These are phyloP conservation scores for Gymnocheta viridis DNA, from an alignment of 2,888 invertebrate species.

Conservation along the genomic window DNA sequence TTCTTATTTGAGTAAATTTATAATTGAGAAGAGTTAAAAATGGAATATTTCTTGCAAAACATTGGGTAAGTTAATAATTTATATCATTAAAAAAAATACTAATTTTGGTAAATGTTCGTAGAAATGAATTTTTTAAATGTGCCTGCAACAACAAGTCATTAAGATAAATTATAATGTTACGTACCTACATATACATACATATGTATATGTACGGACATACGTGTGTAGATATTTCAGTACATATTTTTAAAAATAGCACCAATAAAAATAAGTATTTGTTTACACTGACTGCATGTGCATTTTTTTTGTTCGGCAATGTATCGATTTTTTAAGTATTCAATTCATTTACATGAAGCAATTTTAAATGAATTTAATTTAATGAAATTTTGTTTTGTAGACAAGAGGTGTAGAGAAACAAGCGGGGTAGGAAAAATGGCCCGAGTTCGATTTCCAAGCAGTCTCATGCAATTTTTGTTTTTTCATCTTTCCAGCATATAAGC, in stretches of 20 bases:
- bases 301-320: neutral
- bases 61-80: slow-evolving; percentile 49
- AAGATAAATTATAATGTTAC: neutral
- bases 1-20: neutral
- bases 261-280: slow-evolving; percentile 19
- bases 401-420: too few species aligned
- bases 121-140: neutral
- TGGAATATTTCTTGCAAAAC: slow-evolving; percentile 48
- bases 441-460: too few species aligned
- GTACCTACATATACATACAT: neutral
- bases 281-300: slow-evolving; percentile 22
- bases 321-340: too few species aligned
- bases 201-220: neutral
- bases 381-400: too few species aligned
- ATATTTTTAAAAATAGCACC: slow-evolving; percentile 37
- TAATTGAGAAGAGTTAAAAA: slow-evolving; percentile 2
- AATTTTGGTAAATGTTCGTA: neutral
- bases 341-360: too few species aligned
- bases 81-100: neutral
- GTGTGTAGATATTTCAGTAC: neutral
- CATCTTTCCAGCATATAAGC: too few species aligned
- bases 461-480: too few species aligned
- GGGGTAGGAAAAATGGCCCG: too few species aligned
- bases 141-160: neutral
- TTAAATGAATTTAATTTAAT: too few species aligned